A percentile compares a stretch with the other conserved stretches of the same genome.
Conservation (phyloP, 2,113 vertebrate genomes). For the Hyperopisus bebe region DNA sequence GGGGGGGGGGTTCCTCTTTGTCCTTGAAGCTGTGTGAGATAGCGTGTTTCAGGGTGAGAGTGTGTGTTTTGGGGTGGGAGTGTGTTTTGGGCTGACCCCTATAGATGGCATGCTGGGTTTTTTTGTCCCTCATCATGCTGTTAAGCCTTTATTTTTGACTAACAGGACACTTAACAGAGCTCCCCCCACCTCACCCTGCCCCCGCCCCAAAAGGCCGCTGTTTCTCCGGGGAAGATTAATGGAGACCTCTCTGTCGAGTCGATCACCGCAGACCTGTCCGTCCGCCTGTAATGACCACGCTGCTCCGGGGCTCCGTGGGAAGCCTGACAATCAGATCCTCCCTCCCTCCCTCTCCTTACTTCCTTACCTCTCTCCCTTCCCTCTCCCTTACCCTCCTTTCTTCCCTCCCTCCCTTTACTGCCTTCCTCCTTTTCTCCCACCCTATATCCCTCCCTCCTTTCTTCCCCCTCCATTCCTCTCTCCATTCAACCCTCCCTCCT, state of each 20-base stretch:
- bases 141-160: background rate
- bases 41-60: background rate
- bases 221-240: background rate
- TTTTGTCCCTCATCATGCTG: background rate
- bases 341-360: background rate
- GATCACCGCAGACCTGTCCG: background rate
- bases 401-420: background rate
- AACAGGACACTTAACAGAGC: background rate
- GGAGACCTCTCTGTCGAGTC: background rate
- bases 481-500: background rate
- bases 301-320: background rate
- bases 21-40: background rate
- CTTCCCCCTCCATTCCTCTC: too few species aligned
- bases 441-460: background rate
- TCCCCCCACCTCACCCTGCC: background rate
- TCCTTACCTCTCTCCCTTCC: background rate
- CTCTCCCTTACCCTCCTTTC: background rate
- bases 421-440: too few species aligned
- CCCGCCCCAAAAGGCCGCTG: background rate
- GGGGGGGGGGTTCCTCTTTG: background rate
- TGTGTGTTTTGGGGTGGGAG: background rate
- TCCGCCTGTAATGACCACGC: background rate
- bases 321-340: background rate
- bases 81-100: background rate
- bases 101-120: background rate